Percentiles rank a stretch among this genome's conserved stretches.
Conservation (phyloP, 2,113 vertebrate species). For the Nesoenas mayeri region DNA sequence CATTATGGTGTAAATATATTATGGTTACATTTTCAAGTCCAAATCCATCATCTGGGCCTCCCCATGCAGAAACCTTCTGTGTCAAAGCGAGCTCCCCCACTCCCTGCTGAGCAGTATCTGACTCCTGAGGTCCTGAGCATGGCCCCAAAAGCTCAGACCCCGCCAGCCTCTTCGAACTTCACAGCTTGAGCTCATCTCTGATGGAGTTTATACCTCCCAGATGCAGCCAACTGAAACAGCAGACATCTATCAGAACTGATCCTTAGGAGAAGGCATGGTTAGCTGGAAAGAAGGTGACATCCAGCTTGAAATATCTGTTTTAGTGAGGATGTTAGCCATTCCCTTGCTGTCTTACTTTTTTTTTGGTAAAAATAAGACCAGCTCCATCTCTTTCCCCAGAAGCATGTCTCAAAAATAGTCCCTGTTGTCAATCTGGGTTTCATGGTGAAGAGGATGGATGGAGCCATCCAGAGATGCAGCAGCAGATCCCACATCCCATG, state of each 20-base stretch:
- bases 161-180: not conserved
- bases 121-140: not conserved
- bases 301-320: not conserved
- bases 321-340: not conserved
- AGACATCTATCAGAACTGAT: not conserved
- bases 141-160: not conserved
- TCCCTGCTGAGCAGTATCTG: not conserved
- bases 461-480: not conserved
- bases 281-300: not conserved
- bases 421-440: not conserved
- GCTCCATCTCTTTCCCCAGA: not conserved
- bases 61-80: not conserved
- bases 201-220: not conserved
- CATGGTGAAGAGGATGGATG: not conserved
- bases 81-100: not conserved
- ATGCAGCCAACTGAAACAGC: not conserved
- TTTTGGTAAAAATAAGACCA: not conserved
- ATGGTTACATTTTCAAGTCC: not conserved
- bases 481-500: not conserved
- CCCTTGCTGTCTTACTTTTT: not conserved
- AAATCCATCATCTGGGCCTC: not conserved
- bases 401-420: not conserved
- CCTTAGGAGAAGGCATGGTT: not conserved
- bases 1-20: not conserved
- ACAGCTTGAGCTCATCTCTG: not conserved